Conservation (phyloP, 2,888 invertebrate species). For the Branchellion lobata region DNA sequence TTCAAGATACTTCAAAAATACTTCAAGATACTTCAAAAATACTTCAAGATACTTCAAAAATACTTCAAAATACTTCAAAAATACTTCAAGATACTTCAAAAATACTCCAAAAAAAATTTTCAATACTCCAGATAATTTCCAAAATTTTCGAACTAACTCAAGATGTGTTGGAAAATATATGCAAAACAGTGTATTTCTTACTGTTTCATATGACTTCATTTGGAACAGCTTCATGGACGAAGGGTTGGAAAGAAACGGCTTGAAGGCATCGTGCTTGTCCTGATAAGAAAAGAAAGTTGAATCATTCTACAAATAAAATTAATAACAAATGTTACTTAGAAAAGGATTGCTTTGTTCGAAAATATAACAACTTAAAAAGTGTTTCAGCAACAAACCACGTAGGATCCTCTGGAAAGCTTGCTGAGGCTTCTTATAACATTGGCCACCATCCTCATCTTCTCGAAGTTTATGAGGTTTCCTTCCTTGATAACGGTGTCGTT, state of each 20-base stretch:
- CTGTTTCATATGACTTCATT: slow-evolving; percentile 19
- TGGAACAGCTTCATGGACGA: background rate
- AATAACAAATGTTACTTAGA: background rate
- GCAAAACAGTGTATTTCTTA: too few relatives aligned
- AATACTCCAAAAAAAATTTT: background rate
- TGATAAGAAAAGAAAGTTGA: background rate
- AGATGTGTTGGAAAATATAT: too few relatives aligned
- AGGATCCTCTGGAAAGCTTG: slow-evolving; percentile 82
- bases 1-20: background rate
- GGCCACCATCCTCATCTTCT: slow-evolving; percentile 96
- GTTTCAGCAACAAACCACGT: slow-evolving; percentile 7
- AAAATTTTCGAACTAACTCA: too few relatives aligned
- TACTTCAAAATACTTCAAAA: too few relatives aligned
- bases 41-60: background rate
- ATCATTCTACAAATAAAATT: background rate
- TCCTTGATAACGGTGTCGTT: slow-evolving; percentile 68
- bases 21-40: background rate
- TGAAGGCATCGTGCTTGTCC: slow-evolving; percentile 23
- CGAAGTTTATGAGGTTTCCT: slow-evolving; percentile 78
- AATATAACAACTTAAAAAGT: too few relatives aligned
- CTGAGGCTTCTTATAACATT: slow-evolving; percentile 74
- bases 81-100: background rate
- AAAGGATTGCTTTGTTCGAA: background rate
- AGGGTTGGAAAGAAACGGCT: slow-evolving; percentile 21
- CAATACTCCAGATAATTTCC: too few relatives aligned